phyloP scores from a whole-genome alignment of 1,140 invertebrate species.

The Conopomorpha cramerella region DNA sequence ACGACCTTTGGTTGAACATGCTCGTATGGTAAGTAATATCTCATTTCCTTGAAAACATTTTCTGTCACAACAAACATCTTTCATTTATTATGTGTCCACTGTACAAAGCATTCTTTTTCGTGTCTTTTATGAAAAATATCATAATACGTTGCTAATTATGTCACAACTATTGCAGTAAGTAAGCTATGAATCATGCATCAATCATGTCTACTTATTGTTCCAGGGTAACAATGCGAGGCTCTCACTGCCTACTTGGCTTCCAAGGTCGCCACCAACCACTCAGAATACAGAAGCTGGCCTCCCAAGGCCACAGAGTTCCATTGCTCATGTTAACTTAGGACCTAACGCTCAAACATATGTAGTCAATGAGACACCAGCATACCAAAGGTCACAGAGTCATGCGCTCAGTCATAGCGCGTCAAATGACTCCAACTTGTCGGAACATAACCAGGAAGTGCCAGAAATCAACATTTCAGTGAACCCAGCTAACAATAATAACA shows the following conservation, averaged over 20 bases:
- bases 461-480: slow-evolving; percentile 44
- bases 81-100: too few relatives aligned
- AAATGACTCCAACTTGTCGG: slow-evolving; percentile 36
- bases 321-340: slow-evolving; percentile 44
- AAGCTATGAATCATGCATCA: slow-evolving; percentile 3
- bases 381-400: too few relatives aligned
- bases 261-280: slow-evolving; percentile 27
- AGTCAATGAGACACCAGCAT: slow-evolving; percentile 26
- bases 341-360: slow-evolving; percentile 31
- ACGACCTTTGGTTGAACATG: slow-evolving; percentile 44
- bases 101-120: too few relatives aligned
- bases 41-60: too few relatives aligned
- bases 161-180: too few relatives aligned
- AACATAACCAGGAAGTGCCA: slow-evolving; percentile 17
- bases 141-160: too few relatives aligned
- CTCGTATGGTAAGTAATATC: slow-evolving; percentile 47
- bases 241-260: slow-evolving; percentile 45
- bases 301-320: slow-evolving; percentile 41
- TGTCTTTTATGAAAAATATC: too few relatives aligned
- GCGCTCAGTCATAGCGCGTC: slow-evolving; percentile 28
- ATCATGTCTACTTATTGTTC: slow-evolving; percentile 7
- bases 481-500: slow-evolving; percentile 47
- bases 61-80: too few relatives aligned
- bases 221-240: slow-evolving; percentile 44
- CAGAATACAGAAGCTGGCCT: slow-evolving; percentile 18